These are phyloP conservation scores for Ormia ochracea DNA, from an alignment of 2,888 invertebrate species.

Conservation along the genomic window DNA sequence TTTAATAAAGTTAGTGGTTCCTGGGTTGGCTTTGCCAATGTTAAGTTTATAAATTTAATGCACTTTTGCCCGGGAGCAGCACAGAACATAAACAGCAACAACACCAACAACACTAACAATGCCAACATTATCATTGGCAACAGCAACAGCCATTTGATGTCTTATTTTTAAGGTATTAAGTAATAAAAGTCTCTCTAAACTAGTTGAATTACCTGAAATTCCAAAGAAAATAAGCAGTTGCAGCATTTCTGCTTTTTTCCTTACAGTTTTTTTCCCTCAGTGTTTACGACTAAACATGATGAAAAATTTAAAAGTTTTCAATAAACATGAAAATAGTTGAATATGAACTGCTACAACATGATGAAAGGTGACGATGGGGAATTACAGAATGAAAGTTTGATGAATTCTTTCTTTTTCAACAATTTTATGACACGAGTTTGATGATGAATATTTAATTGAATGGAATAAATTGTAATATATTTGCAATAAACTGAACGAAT, in stretches of 20 bases:
- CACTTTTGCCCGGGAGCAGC: conserved; percentile 37
- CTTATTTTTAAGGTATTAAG: conserved; percentile 61
- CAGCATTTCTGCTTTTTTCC: conserved; percentile 25
- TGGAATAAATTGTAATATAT: conserved; percentile 41
- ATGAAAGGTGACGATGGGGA: conserved; percentile 61
- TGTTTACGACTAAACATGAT: conserved; percentile 47
- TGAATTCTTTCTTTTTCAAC: conserved; percentile 35
- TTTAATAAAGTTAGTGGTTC: conserved; percentile 70
- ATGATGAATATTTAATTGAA: conserved; percentile 54
- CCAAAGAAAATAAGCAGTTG: conserved; percentile 52
- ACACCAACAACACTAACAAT: conserved; percentile 2
- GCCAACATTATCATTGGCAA: conserved; percentile 1
- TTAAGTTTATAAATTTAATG: conserved; percentile 59
- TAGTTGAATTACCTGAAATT: conserved; percentile 55
- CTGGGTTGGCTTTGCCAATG: conserved; percentile 19
- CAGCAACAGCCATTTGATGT: conserved; percentile 54
- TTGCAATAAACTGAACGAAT: not conserved
- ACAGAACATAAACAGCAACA: conserved; percentile 1
- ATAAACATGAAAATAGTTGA: conserved; percentile 21
- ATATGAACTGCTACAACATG: conserved; percentile 20
- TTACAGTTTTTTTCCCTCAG: not conserved
- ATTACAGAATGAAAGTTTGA: conserved; percentile 55
- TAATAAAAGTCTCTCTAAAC: conserved; percentile 62
- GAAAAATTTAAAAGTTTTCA: conserved; percentile 53
- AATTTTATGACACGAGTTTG: conserved; percentile 28